A percentile compares a stretch with the other conserved stretches of the same genome.
These are phyloP conservation scores for Neuroterus valhalla DNA, from an alignment of 1,140 invertebrate species.

Conservation along the genomic window DNA sequence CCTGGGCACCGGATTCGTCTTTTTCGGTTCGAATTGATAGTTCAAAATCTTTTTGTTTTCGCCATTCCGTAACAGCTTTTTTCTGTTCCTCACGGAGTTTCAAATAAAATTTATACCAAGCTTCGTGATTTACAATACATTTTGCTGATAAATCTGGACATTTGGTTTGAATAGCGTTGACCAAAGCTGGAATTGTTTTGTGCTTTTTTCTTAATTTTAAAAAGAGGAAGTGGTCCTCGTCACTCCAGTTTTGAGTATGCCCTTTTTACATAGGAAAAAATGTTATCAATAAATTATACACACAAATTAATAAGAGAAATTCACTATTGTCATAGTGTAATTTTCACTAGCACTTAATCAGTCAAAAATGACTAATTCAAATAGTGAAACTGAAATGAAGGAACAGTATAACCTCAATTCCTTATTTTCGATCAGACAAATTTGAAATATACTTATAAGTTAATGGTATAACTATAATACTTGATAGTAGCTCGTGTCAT, in stretches of 20 bases:
- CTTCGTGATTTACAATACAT: slow-evolving; percentile 69
- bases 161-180: slow-evolving; percentile 58
- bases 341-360: no score
- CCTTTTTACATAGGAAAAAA: slow-evolving; percentile 55
- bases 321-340: no score
- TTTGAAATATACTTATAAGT: no score
- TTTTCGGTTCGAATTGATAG: slow-evolving; percentile 22
- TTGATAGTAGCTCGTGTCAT: no score
- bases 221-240: slow-evolving; percentile 68
- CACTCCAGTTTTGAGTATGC: slow-evolving; percentile 66
- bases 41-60: slow-evolving; percentile 49
- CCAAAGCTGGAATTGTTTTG: slow-evolving; percentile 58
- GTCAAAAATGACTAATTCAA: no score
- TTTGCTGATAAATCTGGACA: slow-evolving; percentile 67
- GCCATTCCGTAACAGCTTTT: slow-evolving; percentile 61
- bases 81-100: slow-evolving; percentile 65
- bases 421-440: no score
- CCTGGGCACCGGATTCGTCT: slow-evolving; percentile 34
- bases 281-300: slow-evolving; percentile 29
- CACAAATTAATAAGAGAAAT: slow-evolving; percentile 27
- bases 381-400: no score
- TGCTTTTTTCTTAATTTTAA: slow-evolving; percentile 63
- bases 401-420: no score
- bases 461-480: no score
- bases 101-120: slow-evolving; percentile 70